Evolutionary conservation across 2,888 invertebrate genomes (phyloP), one percentile per base, ranked within the genome.

Genomic region (Lithophane leautieri): DNA sequence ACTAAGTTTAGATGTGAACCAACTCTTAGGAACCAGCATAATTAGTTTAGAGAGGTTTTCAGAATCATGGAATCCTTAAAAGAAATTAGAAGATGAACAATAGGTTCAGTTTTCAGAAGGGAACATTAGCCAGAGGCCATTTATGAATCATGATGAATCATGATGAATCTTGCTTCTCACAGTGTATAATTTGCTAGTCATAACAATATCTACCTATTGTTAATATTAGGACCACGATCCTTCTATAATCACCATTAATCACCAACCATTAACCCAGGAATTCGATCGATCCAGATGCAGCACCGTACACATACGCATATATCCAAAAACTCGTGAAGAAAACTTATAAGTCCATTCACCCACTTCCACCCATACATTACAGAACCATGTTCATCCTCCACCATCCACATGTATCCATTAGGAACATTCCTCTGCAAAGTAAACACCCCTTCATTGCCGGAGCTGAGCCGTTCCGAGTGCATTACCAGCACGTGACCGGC

Each of bases 401-500:
- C n/a, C n/a, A 52, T 34, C 19, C 56, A 16, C 61, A 52, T 70
- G 74, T 50, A 56, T 61, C 63, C 76, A 76, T 79, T 82, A 82
- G 25, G 68, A 78, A 42, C 62, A 69, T 71, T 79, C 56, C 25
- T 65, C 40, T 70, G 60, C 3, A 12, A 42, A 16, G 78, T 72
- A 79, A 78, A 72, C 71, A 83, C 52, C 54, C 68, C 71, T 69
- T 67, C 70, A 25, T 75, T 14, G 42, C 61, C 71, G 60, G 54
- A 25, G 63, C 74, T 8, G 67, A n/a, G 47, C 52, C 76, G 72
- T 78, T 28, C 62, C 22, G 78, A 83, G 81, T 86, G 79, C 86
- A 86, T 86, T 83, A 82, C 77, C 22, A 70, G 66, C 60, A 81
- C 86, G 86, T 86, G 86, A 86, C 76, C 71, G 58, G 86, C 74